Percentiles rank a stretch among this genome's conserved stretches.
These are phyloP conservation scores for Physella acuta DNA, from an alignment of 1,140 invertebrate species.

Conservation along the genomic window DNA sequence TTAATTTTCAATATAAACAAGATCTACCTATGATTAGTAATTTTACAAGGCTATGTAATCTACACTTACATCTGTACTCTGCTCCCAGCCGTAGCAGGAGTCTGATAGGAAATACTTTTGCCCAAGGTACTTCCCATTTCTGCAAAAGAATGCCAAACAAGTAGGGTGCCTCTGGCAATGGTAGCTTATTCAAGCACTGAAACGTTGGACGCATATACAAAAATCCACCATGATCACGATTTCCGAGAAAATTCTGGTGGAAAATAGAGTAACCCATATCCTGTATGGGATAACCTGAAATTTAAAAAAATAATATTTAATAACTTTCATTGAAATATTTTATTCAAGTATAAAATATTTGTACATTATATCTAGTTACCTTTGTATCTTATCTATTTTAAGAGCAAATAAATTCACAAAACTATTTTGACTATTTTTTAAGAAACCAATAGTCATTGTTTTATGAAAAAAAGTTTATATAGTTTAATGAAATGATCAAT, in stretches of 20 bases:
- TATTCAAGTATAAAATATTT: too few species aligned
- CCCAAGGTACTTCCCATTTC: slow-evolving; percentile 85
- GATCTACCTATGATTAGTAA: not conserved
- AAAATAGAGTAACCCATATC: slow-evolving; percentile 71
- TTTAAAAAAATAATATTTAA: not conserved
- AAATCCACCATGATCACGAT: slow-evolving; percentile 82
- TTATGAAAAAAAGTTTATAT: too few species aligned
- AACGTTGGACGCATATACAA: slow-evolving; percentile 80
- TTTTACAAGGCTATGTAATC: too few species aligned
- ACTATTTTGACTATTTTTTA: too few species aligned
- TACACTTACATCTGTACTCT: slow-evolving; percentile 72
- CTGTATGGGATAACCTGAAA: slow-evolving; percentile 70
- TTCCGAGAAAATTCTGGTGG: slow-evolving; percentile 69
- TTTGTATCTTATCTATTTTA: too few species aligned
- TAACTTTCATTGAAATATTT: not conserved
- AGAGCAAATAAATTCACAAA: too few species aligned
- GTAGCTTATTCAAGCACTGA: slow-evolving; percentile 79
- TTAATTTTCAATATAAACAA: not conserved
- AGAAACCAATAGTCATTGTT: too few species aligned
- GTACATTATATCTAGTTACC: too few species aligned
- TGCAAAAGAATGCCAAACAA: slow-evolving; percentile 81
- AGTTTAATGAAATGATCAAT: too few species aligned
- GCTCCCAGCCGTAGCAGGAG: slow-evolving; percentile 79
- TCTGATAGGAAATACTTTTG: slow-evolving; percentile 79
- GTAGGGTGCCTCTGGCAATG: slow-evolving; percentile 74